Evolutionary conservation across 2,888 invertebrate species (phyloP).

Genomic region (Terebella lapidaria): DNA sequence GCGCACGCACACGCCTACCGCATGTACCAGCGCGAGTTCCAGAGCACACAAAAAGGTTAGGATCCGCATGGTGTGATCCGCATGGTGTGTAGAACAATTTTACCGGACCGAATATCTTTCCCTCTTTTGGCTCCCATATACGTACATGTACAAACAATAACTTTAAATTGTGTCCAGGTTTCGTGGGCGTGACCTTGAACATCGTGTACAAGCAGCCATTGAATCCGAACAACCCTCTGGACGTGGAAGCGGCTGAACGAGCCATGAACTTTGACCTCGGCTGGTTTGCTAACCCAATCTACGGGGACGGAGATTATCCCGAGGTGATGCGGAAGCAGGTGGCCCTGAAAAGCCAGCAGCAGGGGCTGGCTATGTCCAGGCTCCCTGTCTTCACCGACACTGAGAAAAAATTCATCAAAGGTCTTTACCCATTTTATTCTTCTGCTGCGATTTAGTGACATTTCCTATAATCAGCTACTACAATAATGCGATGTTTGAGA

Average conservation of each 20-base stretch:
- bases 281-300: constrained; percentile 27
- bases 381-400: constrained; percentile 28
- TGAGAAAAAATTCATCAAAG: constrained; percentile 22
- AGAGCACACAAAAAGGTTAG: constrained; percentile 24
- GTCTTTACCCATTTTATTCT: constrained; percentile 8
- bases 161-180: too few species aligned
- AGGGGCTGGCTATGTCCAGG: constrained; percentile 23
- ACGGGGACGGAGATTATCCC: constrained; percentile 25
- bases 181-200: constrained; percentile 19
- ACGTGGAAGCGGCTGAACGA: constrained; percentile 21
- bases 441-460: too few species aligned
- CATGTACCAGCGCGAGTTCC: constrained; percentile 37
- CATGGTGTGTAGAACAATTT: too few species aligned
- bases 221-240: constrained; percentile 1
- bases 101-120: too few species aligned
- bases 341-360: constrained; percentile 17
- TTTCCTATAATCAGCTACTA: too few species aligned
- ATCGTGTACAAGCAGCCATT: constrained; percentile 21
- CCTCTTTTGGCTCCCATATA: too few species aligned
- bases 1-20: constrained; percentile 65
- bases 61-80: too few species aligned
- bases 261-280: constrained; percentile 23
- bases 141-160: too few species aligned
- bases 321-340: constrained; percentile 23
- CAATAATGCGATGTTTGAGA: too few species aligned